phyloP scores from a whole-genome alignment of 2,113 vertebrate genomes.

The Labeo catla region DNA sequence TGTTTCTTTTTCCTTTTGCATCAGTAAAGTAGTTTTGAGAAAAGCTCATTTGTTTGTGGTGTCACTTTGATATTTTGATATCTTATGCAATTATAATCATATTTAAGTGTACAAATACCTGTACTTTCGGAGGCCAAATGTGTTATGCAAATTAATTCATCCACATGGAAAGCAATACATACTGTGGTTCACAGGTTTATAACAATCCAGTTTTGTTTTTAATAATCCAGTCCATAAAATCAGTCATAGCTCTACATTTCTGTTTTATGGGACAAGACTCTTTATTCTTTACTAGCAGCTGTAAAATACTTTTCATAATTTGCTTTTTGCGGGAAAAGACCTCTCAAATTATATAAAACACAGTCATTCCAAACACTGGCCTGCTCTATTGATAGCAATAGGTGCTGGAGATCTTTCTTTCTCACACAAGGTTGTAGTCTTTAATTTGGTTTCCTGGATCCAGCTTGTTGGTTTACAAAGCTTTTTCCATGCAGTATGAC shows the following conservation, averaged over 20 bases:
- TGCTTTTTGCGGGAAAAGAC: neutral
- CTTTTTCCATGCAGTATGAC: constrained; percentile 46
- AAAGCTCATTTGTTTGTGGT: too few relatives aligned
- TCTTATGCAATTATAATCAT: neutral
- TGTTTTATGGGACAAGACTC: neutral
- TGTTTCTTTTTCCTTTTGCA: too few relatives aligned
- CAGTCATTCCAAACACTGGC: constrained; percentile 26
- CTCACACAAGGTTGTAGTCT: constrained; percentile 54
- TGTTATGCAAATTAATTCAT: neutral
- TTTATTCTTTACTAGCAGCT: constrained; percentile 12
- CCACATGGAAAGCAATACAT: neutral
- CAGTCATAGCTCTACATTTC: neutral
- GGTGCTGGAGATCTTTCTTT: constrained; percentile 59
- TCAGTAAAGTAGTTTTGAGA: too few relatives aligned
- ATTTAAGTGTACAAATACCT: neutral
- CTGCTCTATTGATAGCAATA: constrained; percentile 38
- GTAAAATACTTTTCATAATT: constrained; percentile 22
- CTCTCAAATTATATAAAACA: constrained; percentile 19
- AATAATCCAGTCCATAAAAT: neutral
- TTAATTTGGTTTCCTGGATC: constrained; percentile 61
- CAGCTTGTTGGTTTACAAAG: constrained; percentile 18
- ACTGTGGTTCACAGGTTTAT: neutral
- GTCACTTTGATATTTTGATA: too few relatives aligned
- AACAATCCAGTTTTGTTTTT: neutral
- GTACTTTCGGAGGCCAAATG: neutral